Percentiles rank a stretch among this genome's conserved stretches.
phyloP scores from a whole-genome alignment of 1,140 invertebrate species.

The Spodoptera frugiperda region DNA sequence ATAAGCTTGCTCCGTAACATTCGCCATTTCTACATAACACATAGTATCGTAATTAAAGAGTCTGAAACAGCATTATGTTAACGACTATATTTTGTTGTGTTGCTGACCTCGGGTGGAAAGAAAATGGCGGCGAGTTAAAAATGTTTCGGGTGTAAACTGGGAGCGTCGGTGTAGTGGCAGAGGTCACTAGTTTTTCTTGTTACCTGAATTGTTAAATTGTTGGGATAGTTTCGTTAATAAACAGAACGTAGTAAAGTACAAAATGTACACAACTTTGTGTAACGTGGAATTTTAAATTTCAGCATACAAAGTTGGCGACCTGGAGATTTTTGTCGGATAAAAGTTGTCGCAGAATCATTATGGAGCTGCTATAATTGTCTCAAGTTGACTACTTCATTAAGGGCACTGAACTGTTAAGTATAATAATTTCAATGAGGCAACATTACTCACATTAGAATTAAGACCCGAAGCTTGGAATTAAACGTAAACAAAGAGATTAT shows the following conservation, averaged over 20 bases:
- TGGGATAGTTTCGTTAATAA: conserved; percentile 29
- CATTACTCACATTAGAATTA: conserved; percentile 49
- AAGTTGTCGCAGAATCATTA: no score
- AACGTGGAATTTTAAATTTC: background rate
- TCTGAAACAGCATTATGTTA: conserved; percentile 51
- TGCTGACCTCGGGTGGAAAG: conserved; percentile 1
- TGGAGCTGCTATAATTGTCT: background rate
- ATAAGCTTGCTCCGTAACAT: conserved; percentile 46
- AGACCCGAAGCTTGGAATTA: conserved; percentile 45
- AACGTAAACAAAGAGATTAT: conserved; percentile 56
- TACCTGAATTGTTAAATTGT: conserved; percentile 39
- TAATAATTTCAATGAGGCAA: conserved; percentile 44
- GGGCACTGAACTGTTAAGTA: conserved; percentile 17
- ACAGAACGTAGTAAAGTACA: conserved; percentile 20
- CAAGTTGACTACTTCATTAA: background rate
- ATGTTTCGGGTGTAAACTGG: conserved; percentile 43
- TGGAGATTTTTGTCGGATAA: background rate
- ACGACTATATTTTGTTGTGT: conserved; percentile 52
- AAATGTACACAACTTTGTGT: conserved; percentile 1
- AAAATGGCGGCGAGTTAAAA: conserved; percentile 43
- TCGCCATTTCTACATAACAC: conserved; percentile 42
- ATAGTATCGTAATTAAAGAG: conserved; percentile 55
- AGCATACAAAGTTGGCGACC: background rate
- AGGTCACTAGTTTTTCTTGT: conserved; percentile 41
- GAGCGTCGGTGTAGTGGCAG: conserved; percentile 8